Base-by-base conservation (phyloP, 2,797 vertebrate species). In the Alca torda region DNA sequence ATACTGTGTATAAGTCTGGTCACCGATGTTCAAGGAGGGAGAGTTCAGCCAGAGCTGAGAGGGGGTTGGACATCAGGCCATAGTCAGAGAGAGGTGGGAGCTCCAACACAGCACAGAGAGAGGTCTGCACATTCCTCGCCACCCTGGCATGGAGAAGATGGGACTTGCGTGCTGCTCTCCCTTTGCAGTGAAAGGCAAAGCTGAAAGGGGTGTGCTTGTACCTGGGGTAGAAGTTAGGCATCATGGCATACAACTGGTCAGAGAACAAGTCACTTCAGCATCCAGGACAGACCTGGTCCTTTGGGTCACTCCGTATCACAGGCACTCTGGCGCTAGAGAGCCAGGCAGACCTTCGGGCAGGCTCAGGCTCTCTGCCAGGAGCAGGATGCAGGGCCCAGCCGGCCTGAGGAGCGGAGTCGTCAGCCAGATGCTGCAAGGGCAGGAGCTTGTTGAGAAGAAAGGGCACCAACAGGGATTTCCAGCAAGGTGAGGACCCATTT, bases 301-400 rank as follows among this genome's bases (percentile, higher is more conserved):
- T 45, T 91, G 43, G 10, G 46, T 70, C 37, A 56, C 6, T 35
- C n/a, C 9, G 1, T 35, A 13, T 53, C 14, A 20, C n/a, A 23
- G 0, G 2, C 3, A 1, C 11, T 25, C 33, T 56, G n/a, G 26
- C 0, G 4, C 51, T 18, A n/a, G 45, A 70, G 56, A 69, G 51
- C 13, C 0, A 0, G 26, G 25, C 33, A 75, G 65, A 35, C 10
- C 43, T 51, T 45, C 0, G 7, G 23, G 48, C 50, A 64, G 61
- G 20, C 37, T 80, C 45, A 64, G 24, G 13, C 61, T 10, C 19
- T n/a, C 18, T 77, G 41, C 16, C 68, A 53, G 45, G 11, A 84
- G 37, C 20, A 24, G 61, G 33, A 25, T 67, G 30, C 20, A 48
- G 41, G 43, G 41, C 43, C 19, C 23, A 26, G 24, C 13, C 1